Base-by-base conservation (phyloP, 2,797 vertebrate species). In the Pipistrellus pygmaeus region DNA sequence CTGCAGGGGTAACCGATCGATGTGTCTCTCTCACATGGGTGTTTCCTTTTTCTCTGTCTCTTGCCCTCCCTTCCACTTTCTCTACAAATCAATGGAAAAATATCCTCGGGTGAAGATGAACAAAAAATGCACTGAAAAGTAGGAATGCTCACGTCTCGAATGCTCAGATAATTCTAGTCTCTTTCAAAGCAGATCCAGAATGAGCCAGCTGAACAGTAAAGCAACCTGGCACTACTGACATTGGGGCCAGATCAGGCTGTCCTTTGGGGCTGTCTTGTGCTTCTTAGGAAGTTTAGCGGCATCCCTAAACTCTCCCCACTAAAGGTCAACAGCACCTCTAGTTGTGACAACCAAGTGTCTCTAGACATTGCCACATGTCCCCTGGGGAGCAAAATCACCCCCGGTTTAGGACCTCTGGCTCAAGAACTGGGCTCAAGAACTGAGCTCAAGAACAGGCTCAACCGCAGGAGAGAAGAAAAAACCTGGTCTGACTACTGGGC, bases 311-410 rank as follows among this genome's bases (percentile, higher is more conserved):
- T 83, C 73, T 93, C 64, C 44, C 81, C 41, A 66, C 30, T n/a
- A 46, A 46, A 84, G 18, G n/a, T 81, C 51, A 85, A 69, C 0
- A n/a, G 60, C 32, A 94, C 12, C 25, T 32, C 64, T 30, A 82
- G 68, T 5, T 91, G 5, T 48, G n/a, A 83, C 81, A 88, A 91
- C 35, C 46, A 30, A 83, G 80, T 25, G n/a, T 82, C 78, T 90
- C 25, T 44, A 66, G 55, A 78, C 35, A n/a, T 4, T 75, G 69
- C 35, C 82, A 55, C 21, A 25, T 69, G 35, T 51, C 30, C 71
- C 51, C n/a, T 17, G 2, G 17, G 20, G 20, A 30, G 6, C 75
- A 82, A 77, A 85, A 76, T 41, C 57, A 30, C 69, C n/a, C 32
- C 77, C 10, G 72, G 55, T 41, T 85, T 48, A 83, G 68, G 68